phyloP scores from a whole-genome alignment of 2,113 vertebrate genomes.

The Trematomus loennbergii region DNA sequence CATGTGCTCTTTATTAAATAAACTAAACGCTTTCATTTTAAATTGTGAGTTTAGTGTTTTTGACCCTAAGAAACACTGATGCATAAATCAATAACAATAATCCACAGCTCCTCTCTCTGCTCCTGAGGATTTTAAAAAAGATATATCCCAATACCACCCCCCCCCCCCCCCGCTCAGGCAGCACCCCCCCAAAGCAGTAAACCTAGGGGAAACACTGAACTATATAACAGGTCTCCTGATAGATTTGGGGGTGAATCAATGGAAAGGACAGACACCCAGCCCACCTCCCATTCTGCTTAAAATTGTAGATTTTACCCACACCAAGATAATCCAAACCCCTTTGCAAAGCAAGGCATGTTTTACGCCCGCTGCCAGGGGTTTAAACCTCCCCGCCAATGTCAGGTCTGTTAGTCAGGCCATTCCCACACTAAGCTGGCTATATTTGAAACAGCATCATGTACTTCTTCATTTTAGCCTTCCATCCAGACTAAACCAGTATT shows the following conservation, averaged over 20 bases:
- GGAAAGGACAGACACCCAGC: not conserved
- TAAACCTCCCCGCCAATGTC: conserved; percentile 22
- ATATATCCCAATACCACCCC: too few relatives aligned
- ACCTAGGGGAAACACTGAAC: too few relatives aligned
- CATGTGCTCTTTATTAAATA: too few relatives aligned
- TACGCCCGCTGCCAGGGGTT: conserved; percentile 41
- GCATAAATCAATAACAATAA: too few relatives aligned
- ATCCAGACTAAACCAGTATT: not conserved
- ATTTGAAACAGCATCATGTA: not conserved
- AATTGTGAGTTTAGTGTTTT: too few relatives aligned
- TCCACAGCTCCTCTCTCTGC: too few relatives aligned
- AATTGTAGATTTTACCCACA: conserved; percentile 46
- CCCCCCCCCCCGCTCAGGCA: too few relatives aligned
- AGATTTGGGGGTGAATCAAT: not conserved
- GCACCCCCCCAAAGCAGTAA: too few relatives aligned
- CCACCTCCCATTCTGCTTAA: conserved; percentile 1
- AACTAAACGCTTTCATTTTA: too few relatives aligned
- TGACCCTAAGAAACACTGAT: too few relatives aligned
- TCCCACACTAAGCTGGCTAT: not conserved
- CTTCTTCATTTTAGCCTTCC: not conserved
- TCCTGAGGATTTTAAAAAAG: too few relatives aligned
- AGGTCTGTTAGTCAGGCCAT: conserved; percentile 1
- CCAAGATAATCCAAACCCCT: conserved; percentile 60
- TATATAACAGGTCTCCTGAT: not conserved
- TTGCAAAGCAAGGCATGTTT: conserved; percentile 20